A percentile compares a stretch with the other conserved stretches of the same genome.
These are phyloP conservation scores for Zelostemma sp. DNA, from an alignment of 1,140 invertebrate genomes.

Conservation along the genomic window DNA sequence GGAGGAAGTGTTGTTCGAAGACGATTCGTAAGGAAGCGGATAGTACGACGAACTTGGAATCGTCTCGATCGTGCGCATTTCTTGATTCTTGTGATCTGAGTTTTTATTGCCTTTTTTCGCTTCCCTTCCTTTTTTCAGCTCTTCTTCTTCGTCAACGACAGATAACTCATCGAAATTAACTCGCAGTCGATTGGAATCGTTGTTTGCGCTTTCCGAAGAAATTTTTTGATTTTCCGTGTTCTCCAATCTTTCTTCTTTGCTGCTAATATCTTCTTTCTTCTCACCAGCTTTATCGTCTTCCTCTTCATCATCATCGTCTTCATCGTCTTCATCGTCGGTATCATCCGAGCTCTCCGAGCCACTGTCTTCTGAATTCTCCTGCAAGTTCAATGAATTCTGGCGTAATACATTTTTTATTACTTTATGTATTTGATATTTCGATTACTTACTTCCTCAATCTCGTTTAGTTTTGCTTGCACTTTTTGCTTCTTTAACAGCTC, in stretches of 20 bases:
- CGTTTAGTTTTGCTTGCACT: conserved; percentile 71
- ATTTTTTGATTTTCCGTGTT: conserved; percentile 63
- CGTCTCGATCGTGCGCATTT: conserved; percentile 6
- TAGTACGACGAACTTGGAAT: conserved; percentile 24
- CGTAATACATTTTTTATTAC: neutral
- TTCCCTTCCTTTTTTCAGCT: conserved; percentile 57
- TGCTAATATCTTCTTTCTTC: conserved; percentile 41
- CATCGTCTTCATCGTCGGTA: conserved; percentile 53
- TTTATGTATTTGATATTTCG: neutral
- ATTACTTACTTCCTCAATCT: conserved; percentile 62
- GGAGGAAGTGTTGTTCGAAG: conserved; percentile 14
- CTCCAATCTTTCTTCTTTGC: conserved; percentile 57
- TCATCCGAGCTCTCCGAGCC: conserved; percentile 55
- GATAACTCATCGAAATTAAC: conserved; percentile 82
- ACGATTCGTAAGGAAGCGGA: conserved; percentile 25
- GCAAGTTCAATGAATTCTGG: conserved; percentile 44
- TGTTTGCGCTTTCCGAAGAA: conserved; percentile 57
- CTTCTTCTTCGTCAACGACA: conserved; percentile 80
- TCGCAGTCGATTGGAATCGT: conserved; percentile 59
- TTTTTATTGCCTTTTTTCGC: conserved; percentile 22
- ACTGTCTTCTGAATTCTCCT: conserved; percentile 66
- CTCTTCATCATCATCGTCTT: conserved; percentile 55
- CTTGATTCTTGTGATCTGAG: conserved; percentile 7
- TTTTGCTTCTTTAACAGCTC: conserved; percentile 77
- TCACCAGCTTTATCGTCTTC: conserved; percentile 45